Evolutionary conservation across 2,113 vertebrate species (phyloP).

Genomic region (Puffinus mauretanicus): DNA sequence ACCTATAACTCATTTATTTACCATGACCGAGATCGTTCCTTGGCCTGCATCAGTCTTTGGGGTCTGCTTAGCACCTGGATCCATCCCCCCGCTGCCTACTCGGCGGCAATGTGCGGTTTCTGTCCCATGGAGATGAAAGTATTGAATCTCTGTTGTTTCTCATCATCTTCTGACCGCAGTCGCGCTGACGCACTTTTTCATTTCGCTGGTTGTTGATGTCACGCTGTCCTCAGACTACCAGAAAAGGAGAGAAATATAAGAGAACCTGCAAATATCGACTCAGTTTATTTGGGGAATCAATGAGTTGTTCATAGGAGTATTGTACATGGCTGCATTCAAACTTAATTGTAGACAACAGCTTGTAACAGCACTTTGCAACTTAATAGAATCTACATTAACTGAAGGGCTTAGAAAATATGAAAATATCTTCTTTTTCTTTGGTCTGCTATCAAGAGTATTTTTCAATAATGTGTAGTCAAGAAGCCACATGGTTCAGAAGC

Average conservation of each 20-base stretch:
- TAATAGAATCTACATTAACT: background rate
- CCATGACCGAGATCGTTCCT: background rate
- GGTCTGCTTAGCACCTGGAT: background rate
- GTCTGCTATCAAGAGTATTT: background rate
- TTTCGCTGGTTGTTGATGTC: background rate
- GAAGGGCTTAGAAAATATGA: background rate
- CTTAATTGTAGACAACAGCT: background rate
- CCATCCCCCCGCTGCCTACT: background rate
- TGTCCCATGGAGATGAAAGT: background rate
- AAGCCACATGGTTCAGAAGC: background rate
- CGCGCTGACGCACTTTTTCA: rapidly evolving
- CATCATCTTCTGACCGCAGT: background rate
- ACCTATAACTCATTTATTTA: background rate
- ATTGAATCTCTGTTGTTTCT: background rate
- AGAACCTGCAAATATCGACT: background rate
- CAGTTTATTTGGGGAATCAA: background rate
- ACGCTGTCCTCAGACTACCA: background rate
- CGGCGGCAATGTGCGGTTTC: rapidly evolving
- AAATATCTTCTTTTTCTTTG: background rate
- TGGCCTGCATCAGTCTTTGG: background rate
- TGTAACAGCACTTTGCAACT: background rate
- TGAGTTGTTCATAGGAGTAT: background rate
- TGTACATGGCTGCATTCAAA: background rate
- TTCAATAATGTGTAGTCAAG: background rate
- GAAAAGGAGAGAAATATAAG: conserved; percentile 7